Evolutionary conservation across 2,113 vertebrate species (phyloP).

Genomic region (Ia io): DNA sequence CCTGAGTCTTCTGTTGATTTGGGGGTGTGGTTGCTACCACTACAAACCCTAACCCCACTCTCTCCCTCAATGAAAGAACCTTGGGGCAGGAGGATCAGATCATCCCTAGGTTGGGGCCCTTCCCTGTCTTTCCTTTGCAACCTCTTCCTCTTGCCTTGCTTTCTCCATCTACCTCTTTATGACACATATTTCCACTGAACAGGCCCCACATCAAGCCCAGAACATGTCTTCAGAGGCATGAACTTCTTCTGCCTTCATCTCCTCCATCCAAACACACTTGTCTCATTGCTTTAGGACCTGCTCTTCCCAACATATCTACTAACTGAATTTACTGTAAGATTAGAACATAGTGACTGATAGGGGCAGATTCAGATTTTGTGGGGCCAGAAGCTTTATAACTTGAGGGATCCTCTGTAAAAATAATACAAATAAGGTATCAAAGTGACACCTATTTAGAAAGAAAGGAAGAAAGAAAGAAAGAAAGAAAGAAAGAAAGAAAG

Average conservation of each 20-base stretch:
- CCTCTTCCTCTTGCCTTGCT: too few species aligned
- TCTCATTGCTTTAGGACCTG: neutral
- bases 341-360: too few species aligned
- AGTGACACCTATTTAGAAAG: neutral
- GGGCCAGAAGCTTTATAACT: neutral
- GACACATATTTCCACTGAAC: fast-evolving
- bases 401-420: neutral
- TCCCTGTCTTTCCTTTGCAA: neutral
- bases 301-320: neutral
- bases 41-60: neutral
- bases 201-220: too few species aligned
- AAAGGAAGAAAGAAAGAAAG: too few species aligned
- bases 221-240: neutral
- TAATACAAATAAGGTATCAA: neutral
- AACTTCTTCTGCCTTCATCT: neutral
- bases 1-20: neutral
- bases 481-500: neutral
- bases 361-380: neutral
- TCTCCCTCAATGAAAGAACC: neutral
- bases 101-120: too few species aligned
- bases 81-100: neutral
- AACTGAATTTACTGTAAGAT: neutral
- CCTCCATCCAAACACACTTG: neutral
- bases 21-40: too few species aligned
- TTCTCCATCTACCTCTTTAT: neutral